Conservation (phyloP, 2,888 invertebrate genomes). For the Autographa pulchrina region DNA sequence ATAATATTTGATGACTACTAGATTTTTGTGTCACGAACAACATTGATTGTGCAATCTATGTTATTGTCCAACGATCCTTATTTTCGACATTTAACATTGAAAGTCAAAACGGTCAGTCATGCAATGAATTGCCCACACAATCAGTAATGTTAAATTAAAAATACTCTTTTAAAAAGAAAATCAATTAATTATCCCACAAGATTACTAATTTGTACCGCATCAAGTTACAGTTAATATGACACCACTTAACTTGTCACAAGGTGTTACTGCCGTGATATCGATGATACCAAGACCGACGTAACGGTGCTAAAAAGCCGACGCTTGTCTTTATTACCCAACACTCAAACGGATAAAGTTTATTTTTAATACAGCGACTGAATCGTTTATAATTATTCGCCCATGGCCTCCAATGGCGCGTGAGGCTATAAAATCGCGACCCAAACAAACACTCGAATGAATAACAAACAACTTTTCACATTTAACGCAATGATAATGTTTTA, state of each 20-base stretch:
- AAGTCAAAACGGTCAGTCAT: not conserved
- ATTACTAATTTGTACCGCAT: not conserved
- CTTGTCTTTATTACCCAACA: slow-evolving; percentile 17
- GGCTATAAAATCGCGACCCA: slow-evolving; percentile 58
- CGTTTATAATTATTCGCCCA: slow-evolving; percentile 74
- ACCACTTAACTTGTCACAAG: not conserved
- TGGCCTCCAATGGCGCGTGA: slow-evolving; percentile 67
- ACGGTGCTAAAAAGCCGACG: slow-evolving; percentile 6
- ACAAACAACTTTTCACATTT: slow-evolving; percentile 57
- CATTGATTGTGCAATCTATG: not conserved
- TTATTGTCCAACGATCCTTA: not conserved
- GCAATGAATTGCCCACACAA: not conserved
- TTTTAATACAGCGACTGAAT: slow-evolving; percentile 62
- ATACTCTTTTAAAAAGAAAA: too few relatives aligned
- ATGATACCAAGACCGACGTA: not conserved
- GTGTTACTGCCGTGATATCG: slow-evolving; percentile 1
- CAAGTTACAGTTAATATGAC: not conserved
- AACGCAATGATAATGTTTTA: slow-evolving; percentile 50
- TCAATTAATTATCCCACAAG: not conserved
- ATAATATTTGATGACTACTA: slow-evolving; percentile 11
- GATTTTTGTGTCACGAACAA: not conserved
- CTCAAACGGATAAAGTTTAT: slow-evolving; percentile 61
- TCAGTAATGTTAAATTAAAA: too few relatives aligned
- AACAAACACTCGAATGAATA: slow-evolving; percentile 57
- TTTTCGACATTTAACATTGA: not conserved